These are phyloP conservation scores for Tenualosa ilisha DNA, from an alignment of 2,797 vertebrate species.

Conservation along the genomic window DNA sequence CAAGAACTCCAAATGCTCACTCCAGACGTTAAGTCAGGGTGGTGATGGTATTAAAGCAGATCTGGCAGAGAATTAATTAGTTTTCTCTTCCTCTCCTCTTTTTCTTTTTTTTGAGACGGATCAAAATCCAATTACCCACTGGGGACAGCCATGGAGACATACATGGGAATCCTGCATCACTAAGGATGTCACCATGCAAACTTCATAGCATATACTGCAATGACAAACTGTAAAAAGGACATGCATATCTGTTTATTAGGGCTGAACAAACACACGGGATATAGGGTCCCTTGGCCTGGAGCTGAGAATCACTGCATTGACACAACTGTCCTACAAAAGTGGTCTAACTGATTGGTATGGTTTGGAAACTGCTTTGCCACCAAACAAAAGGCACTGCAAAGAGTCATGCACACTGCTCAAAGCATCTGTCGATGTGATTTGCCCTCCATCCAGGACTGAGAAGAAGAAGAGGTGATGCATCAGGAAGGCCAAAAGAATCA, in stretches of 20 bases:
- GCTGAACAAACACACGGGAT: no score
- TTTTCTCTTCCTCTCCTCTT: neutral
- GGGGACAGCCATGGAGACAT: neutral
- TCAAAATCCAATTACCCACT: constrained; percentile 5
- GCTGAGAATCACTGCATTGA: no score
- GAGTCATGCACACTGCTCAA: no score
- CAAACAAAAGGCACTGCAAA: no score
- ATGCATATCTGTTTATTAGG: neutral
- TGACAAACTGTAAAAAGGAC: neutral
- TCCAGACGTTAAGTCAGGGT: neutral
- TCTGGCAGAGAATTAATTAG: neutral
- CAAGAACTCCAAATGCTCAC: neutral
- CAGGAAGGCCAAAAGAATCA: no score
- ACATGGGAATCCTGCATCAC: neutral
- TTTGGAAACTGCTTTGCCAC: no score
- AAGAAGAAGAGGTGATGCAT: no score
- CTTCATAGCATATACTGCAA: neutral
- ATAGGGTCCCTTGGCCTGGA: no score
- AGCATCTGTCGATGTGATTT: no score
- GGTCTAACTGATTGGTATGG: no score
- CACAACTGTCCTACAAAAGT: no score
- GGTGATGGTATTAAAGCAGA: neutral
- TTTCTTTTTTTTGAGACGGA: neutral
- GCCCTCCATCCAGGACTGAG: no score
- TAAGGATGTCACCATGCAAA: neutral